Evolutionary conservation across 2,113 vertebrate species (phyloP), one percentile per base, ranked within the genome.

Genomic region (Melanotaenia duboulayi): DNA sequence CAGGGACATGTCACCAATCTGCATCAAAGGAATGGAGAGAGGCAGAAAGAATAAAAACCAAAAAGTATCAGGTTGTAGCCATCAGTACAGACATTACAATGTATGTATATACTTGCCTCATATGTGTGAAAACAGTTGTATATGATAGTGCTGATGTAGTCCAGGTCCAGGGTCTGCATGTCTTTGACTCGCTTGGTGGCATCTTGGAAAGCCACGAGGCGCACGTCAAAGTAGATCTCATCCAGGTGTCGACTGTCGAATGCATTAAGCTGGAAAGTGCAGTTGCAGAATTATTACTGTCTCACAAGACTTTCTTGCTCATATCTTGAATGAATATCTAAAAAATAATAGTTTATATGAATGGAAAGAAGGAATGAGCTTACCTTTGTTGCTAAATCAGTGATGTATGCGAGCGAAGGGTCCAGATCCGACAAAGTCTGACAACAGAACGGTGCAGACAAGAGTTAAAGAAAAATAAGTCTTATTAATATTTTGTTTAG

Each of bases 1-100:
- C 69, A 99, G 89, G 42, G 97, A 96, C 97, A 99, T 99, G 85
- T 99, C 97, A 7, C 95, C 95, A 9, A 98, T 92, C 98, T 99
- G 74, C 22, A 69, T 3, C 23, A 49, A 58, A 37, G 3, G 1
- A 12, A 10, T 2, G 23, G 44, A 39, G 3, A 39, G 0, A 19
- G 2, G 16, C 23, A 54, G 0, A 59, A 22, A 2, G 20, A 6
- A 6, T 16, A 17, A 17, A 58, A 37, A 2, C 11, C 3, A 50
- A 0, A 40, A 42, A 55, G 17, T 7, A 2, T 20, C 0, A 14
- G 2, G 16, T 16, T 32, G 55, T 1, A 11, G 22, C n/a, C 9
- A 6, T 17, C n/a, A 28, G 5, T 13, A 37, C 1, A 2, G 19
- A 28, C 20, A 22, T 16, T 0, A 35, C 32, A 35, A 35, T 35